Percentiles rank a stretch among this genome's conserved stretches.
These are phyloP conservation scores for Ichneumon xanthorius DNA, from an alignment of 2,888 invertebrate species.

Conservation along the genomic window DNA sequence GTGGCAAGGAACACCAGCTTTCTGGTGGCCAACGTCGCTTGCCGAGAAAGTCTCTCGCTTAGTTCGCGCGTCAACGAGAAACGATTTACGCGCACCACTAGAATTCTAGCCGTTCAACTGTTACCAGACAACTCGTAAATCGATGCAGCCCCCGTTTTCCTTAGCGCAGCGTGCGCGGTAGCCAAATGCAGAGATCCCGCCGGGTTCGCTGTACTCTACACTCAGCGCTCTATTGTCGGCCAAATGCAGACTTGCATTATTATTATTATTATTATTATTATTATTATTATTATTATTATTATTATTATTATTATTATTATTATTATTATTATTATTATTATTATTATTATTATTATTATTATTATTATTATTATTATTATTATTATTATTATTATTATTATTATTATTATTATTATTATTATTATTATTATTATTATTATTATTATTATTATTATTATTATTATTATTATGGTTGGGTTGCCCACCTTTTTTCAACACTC, in stretches of 20 bases:
- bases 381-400: not conserved
- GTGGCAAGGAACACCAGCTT: conserved; percentile 31
- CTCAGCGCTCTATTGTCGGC: not conserved
- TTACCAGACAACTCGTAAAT: conserved; percentile 33
- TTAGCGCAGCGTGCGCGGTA: not conserved
- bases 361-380: not conserved
- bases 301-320: too few species aligned
- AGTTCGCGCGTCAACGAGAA: conserved; percentile 58
- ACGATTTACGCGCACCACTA: conserved; percentile 57
- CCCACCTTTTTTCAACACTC: too few species aligned
- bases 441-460: not conserved
- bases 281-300: too few species aligned
- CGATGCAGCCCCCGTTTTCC: conserved; percentile 19
- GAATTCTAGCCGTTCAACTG: conserved; percentile 53
- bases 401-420: not conserved
- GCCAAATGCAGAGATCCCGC: not conserved
- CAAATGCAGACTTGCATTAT: conserved; percentile 1
- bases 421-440: not conserved
- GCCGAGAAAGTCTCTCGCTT: conserved; percentile 57
- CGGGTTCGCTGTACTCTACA: conserved; percentile 6
- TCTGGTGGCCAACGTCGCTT: conserved; percentile 27
- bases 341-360: not conserved
- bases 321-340: not conserved
- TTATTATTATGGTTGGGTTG: too few species aligned
- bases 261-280: too few species aligned